Base-by-base conservation (phyloP, 2,113 vertebrate genomes). In the Ctenodactylus gundi region DNA sequence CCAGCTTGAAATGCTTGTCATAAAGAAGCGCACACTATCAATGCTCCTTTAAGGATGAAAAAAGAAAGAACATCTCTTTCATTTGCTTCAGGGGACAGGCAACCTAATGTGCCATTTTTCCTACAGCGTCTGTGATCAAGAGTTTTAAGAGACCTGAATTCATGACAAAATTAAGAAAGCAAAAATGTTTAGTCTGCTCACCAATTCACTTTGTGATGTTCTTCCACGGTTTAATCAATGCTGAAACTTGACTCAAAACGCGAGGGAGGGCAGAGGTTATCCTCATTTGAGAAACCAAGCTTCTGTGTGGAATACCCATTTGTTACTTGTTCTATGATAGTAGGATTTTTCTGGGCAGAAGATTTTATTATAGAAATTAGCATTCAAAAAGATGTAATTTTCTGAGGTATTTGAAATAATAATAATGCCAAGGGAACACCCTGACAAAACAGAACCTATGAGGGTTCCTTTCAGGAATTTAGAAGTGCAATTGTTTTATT, bases 181-280 rank as follows among this genome's bases (percentile, higher is more conserved):
- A 85, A 64, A 88, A 97, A 90, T 21, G 27, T 77, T 94, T 58
- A 77, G 73, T 90, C 85, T 88, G 77, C n/a, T 96, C 0, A 0
- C 87, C 51, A 70, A 76, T 90, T 97, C 67, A 49, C 94, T 97
- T 92, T 96, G 58, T 96, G 86, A 83, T 91, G 46, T 84, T 82
- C 94, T 96, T 94, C 88, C 88, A 34, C 80, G 46, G 57, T 97
- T 95, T 96, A 96, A 97, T 68, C 70, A 92, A 70, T 91, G 88
- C 23, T 93, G 91, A 97, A 95, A 97, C 85, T 91, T 58, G 57
- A 88, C 84, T 93, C 53, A 80, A 96, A 93, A 78, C 84, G 55
- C 34, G 7, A 57, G 72, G 81, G 96, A 97, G 91, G 78, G 82
- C 51, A 72, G 0, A 1, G 73, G 65, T 49, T 0, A 7, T 53